Percentiles rank a stretch among this genome's conserved stretches.
phyloP scores from a whole-genome alignment of 1,140 invertebrate species.

The Drosophila sp. region DNA sequence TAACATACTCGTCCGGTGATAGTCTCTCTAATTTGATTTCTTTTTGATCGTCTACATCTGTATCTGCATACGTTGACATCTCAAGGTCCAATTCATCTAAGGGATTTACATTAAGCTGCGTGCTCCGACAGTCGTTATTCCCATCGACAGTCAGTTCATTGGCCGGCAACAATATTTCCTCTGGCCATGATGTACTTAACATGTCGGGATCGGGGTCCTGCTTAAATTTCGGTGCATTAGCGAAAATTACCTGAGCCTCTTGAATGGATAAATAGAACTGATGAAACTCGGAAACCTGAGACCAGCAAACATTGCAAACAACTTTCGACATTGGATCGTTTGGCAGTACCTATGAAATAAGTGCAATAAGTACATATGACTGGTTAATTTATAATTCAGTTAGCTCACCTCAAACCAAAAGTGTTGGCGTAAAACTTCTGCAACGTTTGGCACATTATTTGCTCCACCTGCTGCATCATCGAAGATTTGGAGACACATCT shows the following conservation, averaged over 20 bases:
- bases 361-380: slow-evolving; percentile 8
- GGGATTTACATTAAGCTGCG: slow-evolving; percentile 65
- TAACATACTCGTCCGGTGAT: slow-evolving; percentile 50
- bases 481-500: slow-evolving; percentile 73
- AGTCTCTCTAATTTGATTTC: slow-evolving; percentile 64
- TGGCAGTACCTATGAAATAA: slow-evolving; percentile 48
- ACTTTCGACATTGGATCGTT: slow-evolving; percentile 74
- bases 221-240: slow-evolving; percentile 63
- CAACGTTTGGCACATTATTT: slow-evolving; percentile 57
- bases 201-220: slow-evolving; percentile 66
- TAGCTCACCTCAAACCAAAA: slow-evolving; percentile 78
- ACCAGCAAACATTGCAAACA: slow-evolving; percentile 77
- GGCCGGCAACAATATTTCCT: slow-evolving; percentile 67
- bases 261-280: slow-evolving; percentile 79
- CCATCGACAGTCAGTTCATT: slow-evolving; percentile 61
- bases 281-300: slow-evolving; percentile 78
- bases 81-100: slow-evolving; percentile 63
- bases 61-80: slow-evolving; percentile 17
- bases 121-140: slow-evolving; percentile 12
- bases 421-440: slow-evolving; percentile 68
- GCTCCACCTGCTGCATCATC: slow-evolving; percentile 17
- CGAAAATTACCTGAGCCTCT: slow-evolving; percentile 72
- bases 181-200: slow-evolving; percentile 59
- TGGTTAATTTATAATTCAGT: slow-evolving; percentile 3
- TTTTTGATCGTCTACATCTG: slow-evolving; percentile 21